Evolutionary conservation across 2,888 invertebrate genomes (phyloP), one percentile per base, ranked within the genome.

Genomic region (Eutolmus rufibarbis): DNA sequence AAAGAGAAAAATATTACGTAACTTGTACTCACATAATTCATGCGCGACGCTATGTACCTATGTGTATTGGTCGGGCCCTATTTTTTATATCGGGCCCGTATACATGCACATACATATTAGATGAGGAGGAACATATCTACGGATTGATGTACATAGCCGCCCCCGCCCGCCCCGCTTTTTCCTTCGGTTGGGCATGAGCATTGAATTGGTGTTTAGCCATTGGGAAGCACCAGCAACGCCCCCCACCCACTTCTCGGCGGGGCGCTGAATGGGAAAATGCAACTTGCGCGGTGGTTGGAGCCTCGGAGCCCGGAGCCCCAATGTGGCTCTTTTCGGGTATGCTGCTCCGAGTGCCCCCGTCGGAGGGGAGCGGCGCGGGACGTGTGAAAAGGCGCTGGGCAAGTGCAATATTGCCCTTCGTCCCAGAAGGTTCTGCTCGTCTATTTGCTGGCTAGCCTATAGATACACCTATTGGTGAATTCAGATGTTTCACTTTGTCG

Each of bases 121-220:
- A 86, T 74, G 74, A 43, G 43, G 76, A 76, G 43, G 74, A 74
- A 86, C 86, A 86, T 86, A 86, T 86, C 86, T 86, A 86, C 76
- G 40, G 86, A 86, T 74, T 74, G 76, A 86, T 74, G 86, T 79
- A 78, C 56, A 84, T 84, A 84, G 84, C 28, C 74, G 84, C 66
- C 84, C 66, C 84, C 66, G 19, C 84, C 66, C 66, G 74, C 40
- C 84, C 57, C 66, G 66, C 34, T 79, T 66, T 86, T 79, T 78
- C 77, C 56, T 88, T 87, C 74, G 79, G 88, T 89, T 90, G 90
- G 90, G 90, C 90, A 90, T 90, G 90, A 90, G 90, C 90, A 90
- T 90, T 89, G 89, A 89, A 90, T 89, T 89, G 88, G 88, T 89
- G 89, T 89, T 89, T 89, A 89, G 90, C 89, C 89, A 90, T 90